Percentiles rank a stretch among this genome's conserved stretches.
Evolutionary conservation across 2,113 vertebrate species (phyloP).

Genomic region (Pelvicachromis taeniatus): DNA sequence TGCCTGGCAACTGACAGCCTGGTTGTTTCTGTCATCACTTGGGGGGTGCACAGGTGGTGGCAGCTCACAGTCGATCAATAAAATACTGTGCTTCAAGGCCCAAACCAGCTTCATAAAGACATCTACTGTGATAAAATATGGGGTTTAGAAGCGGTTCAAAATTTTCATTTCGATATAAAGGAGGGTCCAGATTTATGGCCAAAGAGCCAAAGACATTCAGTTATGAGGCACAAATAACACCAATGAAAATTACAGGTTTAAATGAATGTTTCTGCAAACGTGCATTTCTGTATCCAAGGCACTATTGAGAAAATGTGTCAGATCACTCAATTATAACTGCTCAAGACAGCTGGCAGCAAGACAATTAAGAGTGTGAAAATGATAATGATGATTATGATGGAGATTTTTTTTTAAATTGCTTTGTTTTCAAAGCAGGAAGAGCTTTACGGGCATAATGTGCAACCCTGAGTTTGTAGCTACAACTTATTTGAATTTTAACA

Average conservation of each 20-base stretch:
- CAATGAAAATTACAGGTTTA: background rate
- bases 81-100: slow-evolving; percentile 47
- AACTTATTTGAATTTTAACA: background rate
- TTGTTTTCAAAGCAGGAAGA: slow-evolving; percentile 63
- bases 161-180: background rate
- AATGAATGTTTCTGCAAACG: slow-evolving; percentile 27
- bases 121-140: slow-evolving; percentile 19
- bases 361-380: slow-evolving; percentile 75
- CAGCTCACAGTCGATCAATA: slow-evolving; percentile 55
- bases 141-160: background rate
- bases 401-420: slow-evolving; percentile 65
- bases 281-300: slow-evolving; percentile 55
- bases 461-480: background rate
- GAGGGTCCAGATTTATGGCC: background rate
- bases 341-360: slow-evolving; percentile 75
- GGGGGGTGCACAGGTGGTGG: slow-evolving; percentile 59
- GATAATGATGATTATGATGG: slow-evolving; percentile 78
- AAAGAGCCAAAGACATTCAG: background rate
- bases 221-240: background rate
- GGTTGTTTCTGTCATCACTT: slow-evolving; percentile 67
- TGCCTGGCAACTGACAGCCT: slow-evolving; percentile 72
- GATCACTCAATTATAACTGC: slow-evolving; percentile 75
- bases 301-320: slow-evolving; percentile 68
- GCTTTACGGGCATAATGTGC: slow-evolving; percentile 17
- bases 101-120: slow-evolving; percentile 53